A percentile compares a stretch with the other conserved stretches of the same genome.
These are phyloP conservation scores for Pterostichus niger DNA, from an alignment of 2,888 invertebrate species.

Conservation along the genomic window DNA sequence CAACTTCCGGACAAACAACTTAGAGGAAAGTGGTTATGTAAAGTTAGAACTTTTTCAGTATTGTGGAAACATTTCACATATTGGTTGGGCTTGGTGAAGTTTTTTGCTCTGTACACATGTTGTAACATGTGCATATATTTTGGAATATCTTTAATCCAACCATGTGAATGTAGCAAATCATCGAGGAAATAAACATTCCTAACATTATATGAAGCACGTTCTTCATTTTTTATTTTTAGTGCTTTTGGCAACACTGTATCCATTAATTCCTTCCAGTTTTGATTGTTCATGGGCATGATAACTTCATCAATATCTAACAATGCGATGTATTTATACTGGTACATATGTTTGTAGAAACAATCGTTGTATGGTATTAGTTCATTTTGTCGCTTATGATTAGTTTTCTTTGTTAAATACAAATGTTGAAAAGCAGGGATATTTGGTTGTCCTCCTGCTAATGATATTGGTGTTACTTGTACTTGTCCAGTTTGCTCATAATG, in stretches of 20 bases:
- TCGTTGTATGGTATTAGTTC: constrained; percentile 98
- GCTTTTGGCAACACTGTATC: constrained; percentile 84
- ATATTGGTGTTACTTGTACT: constrained; percentile 88
- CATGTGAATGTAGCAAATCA: constrained; percentile 88
- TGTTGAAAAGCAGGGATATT: constrained; percentile 94
- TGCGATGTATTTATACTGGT: constrained; percentile 93
- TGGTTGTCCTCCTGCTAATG: constrained; percentile 93
- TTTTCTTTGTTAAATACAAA: constrained; percentile 92
- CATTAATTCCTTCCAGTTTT: constrained; percentile 89
- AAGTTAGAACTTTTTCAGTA: constrained; percentile 91
- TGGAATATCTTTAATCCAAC: constrained; percentile 88
- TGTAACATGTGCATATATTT: constrained; percentile 95
- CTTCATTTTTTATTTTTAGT: constrained; percentile 82
- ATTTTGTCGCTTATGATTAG: constrained; percentile 95
- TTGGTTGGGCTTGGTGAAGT: constrained; percentile 95
- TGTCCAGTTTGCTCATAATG: constrained; percentile 79
- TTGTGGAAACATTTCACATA: constrained; percentile 97
- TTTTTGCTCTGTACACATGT: constrained; percentile 93
- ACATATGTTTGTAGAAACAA: constrained; percentile 95
- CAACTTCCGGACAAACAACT: constrained; percentile 91
- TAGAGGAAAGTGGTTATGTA: constrained; percentile 96
- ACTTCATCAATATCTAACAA: constrained; percentile 96
- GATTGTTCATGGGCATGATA: constrained; percentile 90
- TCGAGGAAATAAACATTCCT: constrained; percentile 96
- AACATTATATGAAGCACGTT: constrained; percentile 89